These are phyloP conservation scores for Augochlora pura DNA, from an alignment of 1,140 invertebrate species.

Conservation along the genomic window DNA sequence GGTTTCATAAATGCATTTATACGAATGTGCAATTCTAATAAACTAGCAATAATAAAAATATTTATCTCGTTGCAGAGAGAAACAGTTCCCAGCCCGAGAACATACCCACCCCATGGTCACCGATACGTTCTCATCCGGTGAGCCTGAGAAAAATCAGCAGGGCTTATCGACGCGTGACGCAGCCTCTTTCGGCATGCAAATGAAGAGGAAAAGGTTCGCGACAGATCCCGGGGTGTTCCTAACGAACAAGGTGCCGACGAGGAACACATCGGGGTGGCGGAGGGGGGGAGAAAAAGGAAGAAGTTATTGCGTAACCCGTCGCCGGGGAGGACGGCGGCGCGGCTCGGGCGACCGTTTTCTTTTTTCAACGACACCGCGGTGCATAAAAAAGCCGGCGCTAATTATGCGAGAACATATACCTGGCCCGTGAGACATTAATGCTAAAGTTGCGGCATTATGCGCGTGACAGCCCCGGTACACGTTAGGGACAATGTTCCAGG, in stretches of 20 bases:
- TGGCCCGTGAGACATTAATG: conserved; percentile 70
- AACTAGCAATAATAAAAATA: too few species aligned
- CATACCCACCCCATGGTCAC: too few species aligned
- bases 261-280: background rate
- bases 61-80: too few species aligned
- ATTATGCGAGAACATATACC: conserved; percentile 75
- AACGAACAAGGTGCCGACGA: conserved; percentile 3
- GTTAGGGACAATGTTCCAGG: conserved; percentile 62
- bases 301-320: conserved; percentile 24
- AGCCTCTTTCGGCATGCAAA: conserved; percentile 34
- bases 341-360: conserved; percentile 47
- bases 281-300: background rate
- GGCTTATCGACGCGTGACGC: conserved; percentile 1
- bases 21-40: too few species aligned
- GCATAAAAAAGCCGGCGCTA: conserved; percentile 65
- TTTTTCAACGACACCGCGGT: conserved; percentile 46
- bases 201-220: conserved; percentile 16
- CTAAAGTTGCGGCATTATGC: conserved; percentile 71
- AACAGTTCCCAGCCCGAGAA: too few species aligned
- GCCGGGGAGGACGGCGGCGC: background rate
- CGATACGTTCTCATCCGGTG: too few species aligned
- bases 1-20: too few species aligned
- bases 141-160: conserved; percentile 30
- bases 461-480: conserved; percentile 69
- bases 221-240: background rate